Evolutionary conservation across 2,888 invertebrate species (phyloP), one percentile per base, ranked within the genome.

Genomic region (Epistrophella euchroma): DNA sequence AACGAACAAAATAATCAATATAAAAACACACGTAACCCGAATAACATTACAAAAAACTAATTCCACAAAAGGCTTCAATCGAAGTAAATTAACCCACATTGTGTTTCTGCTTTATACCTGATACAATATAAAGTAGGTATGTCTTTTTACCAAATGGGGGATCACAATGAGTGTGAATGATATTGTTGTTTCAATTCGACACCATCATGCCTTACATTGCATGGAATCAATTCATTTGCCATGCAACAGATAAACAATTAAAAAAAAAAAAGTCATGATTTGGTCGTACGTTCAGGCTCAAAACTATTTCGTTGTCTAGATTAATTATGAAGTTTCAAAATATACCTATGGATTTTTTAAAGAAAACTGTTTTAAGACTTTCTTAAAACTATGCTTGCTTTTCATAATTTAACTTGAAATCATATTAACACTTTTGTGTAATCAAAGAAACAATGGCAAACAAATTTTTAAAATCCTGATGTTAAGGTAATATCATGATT

Each of bases 11-110:
- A 35, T 25, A 52, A 75, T 77, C 77, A 72, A 71, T 45, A 50
- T 28, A 43, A 58, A 5, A 56, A 5, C 43, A 74, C 43, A 45
- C 78, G 47, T 52, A 75, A 52, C 52, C 37, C 56, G 70, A 40
- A 56, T 56, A 60, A 58, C 28, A 62, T 32, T 15, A 22, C 4
- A 40, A n/a, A 45, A 28, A 25, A 11, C 15, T 19, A 17, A 22
- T 43, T 71, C 75, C 74, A 70, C 55, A 78, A 73, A 83, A 68
- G 62, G 32, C 37, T 73, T 62, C 47, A 71, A 40, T 35, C 50
- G 68, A 47, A 72, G 50, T 58, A 78, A 86, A 86, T 86, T 86
- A 82, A 78, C 77, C 82, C 77, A 82, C 68, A 82, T 82, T 86
- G 86, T 82, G 82, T 52, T 37, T 35, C 37, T 74, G 68, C 47